Conservation (phyloP, 2,888 invertebrate species). For the Corbicula japonica region DNA sequence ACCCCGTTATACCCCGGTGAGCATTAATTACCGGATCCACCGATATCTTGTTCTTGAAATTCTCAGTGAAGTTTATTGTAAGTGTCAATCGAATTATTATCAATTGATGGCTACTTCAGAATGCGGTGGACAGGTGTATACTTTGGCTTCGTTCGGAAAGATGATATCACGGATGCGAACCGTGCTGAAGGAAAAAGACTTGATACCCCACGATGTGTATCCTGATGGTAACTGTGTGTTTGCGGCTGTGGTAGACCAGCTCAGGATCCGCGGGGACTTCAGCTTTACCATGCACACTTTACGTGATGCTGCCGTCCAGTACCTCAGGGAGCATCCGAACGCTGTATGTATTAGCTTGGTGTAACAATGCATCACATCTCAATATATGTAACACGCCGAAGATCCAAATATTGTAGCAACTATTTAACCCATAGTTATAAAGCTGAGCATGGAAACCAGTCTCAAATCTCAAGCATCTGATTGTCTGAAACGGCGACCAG, state of each 20-base stretch:
- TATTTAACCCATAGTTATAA: too few species aligned
- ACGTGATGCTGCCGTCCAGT: conserved; percentile 45
- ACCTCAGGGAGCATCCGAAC: conserved; percentile 43
- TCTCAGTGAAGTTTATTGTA: too few species aligned
- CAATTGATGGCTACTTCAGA: too few species aligned
- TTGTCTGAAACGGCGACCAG: too few species aligned
- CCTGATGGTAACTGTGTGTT: conserved; percentile 64
- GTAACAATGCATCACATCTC: not conserved
- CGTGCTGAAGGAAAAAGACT: conserved; percentile 20
- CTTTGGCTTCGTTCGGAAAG: conserved; percentile 21
- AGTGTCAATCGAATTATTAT: too few species aligned
- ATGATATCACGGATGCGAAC: conserved; percentile 33
- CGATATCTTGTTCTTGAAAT: too few species aligned
- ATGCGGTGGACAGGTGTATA: conserved; percentile 41
- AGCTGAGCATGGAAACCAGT: too few species aligned
- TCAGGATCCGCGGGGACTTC: conserved; percentile 48
- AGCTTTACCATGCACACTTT: conserved; percentile 42
- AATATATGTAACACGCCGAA: too few species aligned
- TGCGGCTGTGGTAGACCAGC: conserved; percentile 59
- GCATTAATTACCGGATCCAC: too few species aligned
- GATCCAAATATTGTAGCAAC: too few species aligned
- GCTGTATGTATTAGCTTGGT: conserved; percentile 14
- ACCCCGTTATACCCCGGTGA: too few species aligned
- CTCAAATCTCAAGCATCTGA: too few species aligned
- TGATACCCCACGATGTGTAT: conserved; percentile 48